Conservation (phyloP, 2,888 invertebrate genomes). For the Nebria brevicollis region DNA sequence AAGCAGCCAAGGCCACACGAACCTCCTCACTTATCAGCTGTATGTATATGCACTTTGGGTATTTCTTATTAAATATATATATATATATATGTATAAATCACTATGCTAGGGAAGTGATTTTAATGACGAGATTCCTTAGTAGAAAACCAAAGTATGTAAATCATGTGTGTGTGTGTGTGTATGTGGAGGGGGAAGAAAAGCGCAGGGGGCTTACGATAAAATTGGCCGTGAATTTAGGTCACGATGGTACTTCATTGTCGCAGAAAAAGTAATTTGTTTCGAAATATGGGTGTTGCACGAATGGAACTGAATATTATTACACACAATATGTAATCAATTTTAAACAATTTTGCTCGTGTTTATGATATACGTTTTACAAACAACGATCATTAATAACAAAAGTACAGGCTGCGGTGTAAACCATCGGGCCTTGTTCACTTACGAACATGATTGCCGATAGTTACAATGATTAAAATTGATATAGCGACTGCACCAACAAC, state of each 20-base stretch:
- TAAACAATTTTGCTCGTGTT: neutral
- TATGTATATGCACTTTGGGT: neutral
- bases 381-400: no score
- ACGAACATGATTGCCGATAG: no score
- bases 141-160: neutral
- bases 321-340: slow-evolving; percentile 14
- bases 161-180: slow-evolving; percentile 7
- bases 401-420: no score
- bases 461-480: no score
- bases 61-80: neutral
- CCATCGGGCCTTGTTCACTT: no score
- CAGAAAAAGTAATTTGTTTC: slow-evolving; percentile 19
- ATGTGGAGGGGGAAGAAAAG: neutral
- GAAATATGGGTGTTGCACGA: neutral
- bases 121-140: neutral
- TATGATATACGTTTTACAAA: neutral
- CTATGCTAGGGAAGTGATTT: neutral
- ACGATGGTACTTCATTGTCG: slow-evolving; percentile 14
- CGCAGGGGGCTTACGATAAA: neutral
- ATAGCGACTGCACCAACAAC: no score
- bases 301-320: slow-evolving; percentile 3
- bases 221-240: slow-evolving; percentile 18
- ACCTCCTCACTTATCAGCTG: neutral
- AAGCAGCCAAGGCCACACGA: neutral
- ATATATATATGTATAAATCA: neutral